Percentiles rank a stretch among this genome's conserved stretches.
phyloP scores from a whole-genome alignment of 2,888 invertebrate genomes.

The Unio pictorum region DNA sequence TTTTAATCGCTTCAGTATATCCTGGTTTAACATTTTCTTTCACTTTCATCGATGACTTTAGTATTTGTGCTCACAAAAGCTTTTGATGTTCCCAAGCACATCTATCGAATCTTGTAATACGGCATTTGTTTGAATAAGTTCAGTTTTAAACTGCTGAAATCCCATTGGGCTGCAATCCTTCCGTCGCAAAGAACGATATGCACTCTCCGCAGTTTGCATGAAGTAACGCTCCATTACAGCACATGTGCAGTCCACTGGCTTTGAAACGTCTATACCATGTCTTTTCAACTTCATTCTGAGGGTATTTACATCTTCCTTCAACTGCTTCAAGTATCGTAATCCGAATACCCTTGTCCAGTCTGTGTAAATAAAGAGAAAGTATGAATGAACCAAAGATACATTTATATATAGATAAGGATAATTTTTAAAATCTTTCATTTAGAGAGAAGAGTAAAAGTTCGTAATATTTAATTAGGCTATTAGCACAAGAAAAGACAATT shows the following conservation, averaged over 20 bases:
- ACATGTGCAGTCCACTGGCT: slow-evolving; percentile 46
- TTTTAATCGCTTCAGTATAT: too few relatives aligned
- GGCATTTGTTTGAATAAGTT: slow-evolving; percentile 49
- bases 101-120: slow-evolving; percentile 46
- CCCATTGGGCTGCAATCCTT: slow-evolving; percentile 41
- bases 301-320: slow-evolving; percentile 29
- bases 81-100: slow-evolving; percentile 44
- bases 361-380: slow-evolving; percentile 15
- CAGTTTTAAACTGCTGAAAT: slow-evolving; percentile 49
- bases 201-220: slow-evolving; percentile 53
- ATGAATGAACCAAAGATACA: too few relatives aligned
- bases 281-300: slow-evolving; percentile 26
- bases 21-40: too few relatives aligned
- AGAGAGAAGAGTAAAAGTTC: too few relatives aligned
- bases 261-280: slow-evolving; percentile 26
- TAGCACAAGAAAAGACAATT: too few relatives aligned
- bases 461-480: too few relatives aligned
- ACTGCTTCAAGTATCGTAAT: slow-evolving; percentile 33
- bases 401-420: too few relatives aligned
- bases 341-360: slow-evolving; percentile 37
- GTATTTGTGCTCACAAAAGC: slow-evolving; percentile 43
- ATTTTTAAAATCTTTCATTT: too few relatives aligned
- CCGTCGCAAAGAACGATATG: slow-evolving; percentile 46
- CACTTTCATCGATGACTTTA: too few relatives aligned
- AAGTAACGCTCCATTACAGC: slow-evolving; percentile 52